Evolutionary conservation across 2,888 invertebrate genomes (phyloP), one percentile per base, ranked within the genome.

Genomic region (Ethmia dodecea): DNA sequence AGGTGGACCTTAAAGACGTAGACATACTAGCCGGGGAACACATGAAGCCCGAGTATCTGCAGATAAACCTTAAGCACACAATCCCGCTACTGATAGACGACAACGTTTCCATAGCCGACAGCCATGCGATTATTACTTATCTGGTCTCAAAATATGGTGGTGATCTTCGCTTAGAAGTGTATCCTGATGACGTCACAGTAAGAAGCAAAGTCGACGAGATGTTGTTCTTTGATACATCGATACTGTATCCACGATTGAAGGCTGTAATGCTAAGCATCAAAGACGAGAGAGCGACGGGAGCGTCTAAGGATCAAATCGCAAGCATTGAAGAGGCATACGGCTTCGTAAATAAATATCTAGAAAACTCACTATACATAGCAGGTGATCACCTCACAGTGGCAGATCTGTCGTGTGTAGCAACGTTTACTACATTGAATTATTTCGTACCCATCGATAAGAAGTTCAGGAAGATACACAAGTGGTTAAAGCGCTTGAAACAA

Each of bases 21-120:
- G 56, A 51, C 22, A 33, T 66, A n/a, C 46, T 58, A 0, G 35
- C 33, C 2, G 55, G 57, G 20, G 64, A 67, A 0, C 60, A 68
- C 24, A 50, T 40, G 20, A 47, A 49, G 11, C 55, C 55, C 0
- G 66, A 67, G 2, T 70, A 57, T 30, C 31, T 70, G 20, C 41
- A 49, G 25, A 68, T 65, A 29, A 71, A 70, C 5, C 70, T 68
- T 1, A 32, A 64, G 11, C 68, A 69, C 37, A 59, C 70, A 1
- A 54, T 71, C 3, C 71, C 71, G 0, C 26, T 71, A n/a, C 40
- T 71, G 2, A 66, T 69, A 61, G 70, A 69, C 35, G 57, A 52
- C 8, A 58, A 55, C 15, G 51, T 65, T n/a, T 38, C 49, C 1
- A 31, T 69, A 0, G 44, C 60, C 1, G 70, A 70, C 28, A 70